Conservation (phyloP, 2,113 vertebrate species). For the Macquaria ambigua region DNA sequence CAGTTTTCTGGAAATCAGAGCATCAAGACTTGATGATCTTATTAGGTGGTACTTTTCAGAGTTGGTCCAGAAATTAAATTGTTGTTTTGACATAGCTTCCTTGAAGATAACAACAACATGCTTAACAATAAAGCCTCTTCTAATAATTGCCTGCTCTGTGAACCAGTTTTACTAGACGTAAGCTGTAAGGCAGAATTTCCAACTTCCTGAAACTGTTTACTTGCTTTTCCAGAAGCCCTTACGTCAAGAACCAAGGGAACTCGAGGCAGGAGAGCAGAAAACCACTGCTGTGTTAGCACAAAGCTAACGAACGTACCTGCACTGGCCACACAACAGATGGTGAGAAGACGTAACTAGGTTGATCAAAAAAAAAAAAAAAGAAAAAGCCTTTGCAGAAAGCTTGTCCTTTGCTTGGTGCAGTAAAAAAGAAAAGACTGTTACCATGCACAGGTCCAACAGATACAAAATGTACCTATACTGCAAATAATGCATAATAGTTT, state of each 20-base stretch:
- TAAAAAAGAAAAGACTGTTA: not conserved
- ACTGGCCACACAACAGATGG: not conserved
- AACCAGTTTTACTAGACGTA: slow-evolving; percentile 4
- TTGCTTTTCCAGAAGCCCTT: not conserved
- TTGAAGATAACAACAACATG: not conserved
- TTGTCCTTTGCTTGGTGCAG: not conserved
- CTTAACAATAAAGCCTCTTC: not conserved
- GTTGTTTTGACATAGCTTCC: too few relatives aligned
- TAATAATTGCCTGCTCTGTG: not conserved
- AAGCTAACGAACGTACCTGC: slow-evolving; percentile 7
- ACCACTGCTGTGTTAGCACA: slow-evolving; percentile 6
- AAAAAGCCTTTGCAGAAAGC: not conserved
- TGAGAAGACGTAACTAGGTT: not conserved
- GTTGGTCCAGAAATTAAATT: not conserved
- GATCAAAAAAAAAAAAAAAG: not conserved
- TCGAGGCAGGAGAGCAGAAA: not conserved
- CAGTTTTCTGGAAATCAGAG: not conserved
- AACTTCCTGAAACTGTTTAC: slow-evolving; percentile 22
- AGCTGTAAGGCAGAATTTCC: not conserved
- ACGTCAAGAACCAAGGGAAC: not conserved
- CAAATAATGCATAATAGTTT: not conserved
- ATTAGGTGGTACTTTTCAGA: not conserved
- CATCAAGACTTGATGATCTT: too few relatives aligned
- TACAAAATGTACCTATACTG: not conserved
- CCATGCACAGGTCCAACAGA: not conserved